Conservation (phyloP, 2,888 invertebrate genomes). For the Drosophila macrospina region DNA sequence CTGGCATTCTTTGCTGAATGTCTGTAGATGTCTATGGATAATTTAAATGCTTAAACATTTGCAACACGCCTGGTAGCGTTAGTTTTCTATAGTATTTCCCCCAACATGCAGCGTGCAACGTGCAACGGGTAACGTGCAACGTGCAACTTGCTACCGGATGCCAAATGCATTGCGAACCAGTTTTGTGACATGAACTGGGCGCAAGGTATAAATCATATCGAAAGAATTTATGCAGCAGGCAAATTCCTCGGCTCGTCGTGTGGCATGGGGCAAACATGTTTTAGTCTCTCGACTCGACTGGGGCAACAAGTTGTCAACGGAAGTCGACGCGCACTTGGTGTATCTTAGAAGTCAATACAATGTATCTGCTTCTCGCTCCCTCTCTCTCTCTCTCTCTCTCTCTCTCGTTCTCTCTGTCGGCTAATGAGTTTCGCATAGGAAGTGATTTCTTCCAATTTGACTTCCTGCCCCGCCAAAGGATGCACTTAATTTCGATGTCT, state of each 20-base stretch:
- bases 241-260: constrained; percentile 61
- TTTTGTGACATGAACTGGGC: constrained; percentile 54
- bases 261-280: constrained; percentile 60
- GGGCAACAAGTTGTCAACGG: constrained; percentile 65
- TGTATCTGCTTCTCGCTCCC: background rate
- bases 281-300: constrained; percentile 22
- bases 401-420: background rate
- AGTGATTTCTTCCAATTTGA: constrained; percentile 67
- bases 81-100: constrained; percentile 29
- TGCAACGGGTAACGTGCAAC: constrained; percentile 34
- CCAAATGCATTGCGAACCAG: constrained; percentile 70
- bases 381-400: background rate
- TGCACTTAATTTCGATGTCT: constrained; percentile 56
- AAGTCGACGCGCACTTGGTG: constrained; percentile 48
- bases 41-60: constrained; percentile 66
- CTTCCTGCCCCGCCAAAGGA: constrained; percentile 71
- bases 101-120: background rate
- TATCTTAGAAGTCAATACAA: constrained; percentile 38
- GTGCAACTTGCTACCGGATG: constrained; percentile 60
- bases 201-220: constrained; percentile 69
- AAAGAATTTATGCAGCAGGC: constrained; percentile 78
- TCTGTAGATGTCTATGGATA: constrained; percentile 22
- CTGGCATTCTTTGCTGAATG: background rate
- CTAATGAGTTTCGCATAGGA: constrained; percentile 66
- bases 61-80: constrained; percentile 47